A percentile compares a stretch with the other conserved stretches of the same genome.
phyloP scores from a whole-genome alignment of 2,113 vertebrate species.

The Ptychochromis oligacanthus region DNA sequence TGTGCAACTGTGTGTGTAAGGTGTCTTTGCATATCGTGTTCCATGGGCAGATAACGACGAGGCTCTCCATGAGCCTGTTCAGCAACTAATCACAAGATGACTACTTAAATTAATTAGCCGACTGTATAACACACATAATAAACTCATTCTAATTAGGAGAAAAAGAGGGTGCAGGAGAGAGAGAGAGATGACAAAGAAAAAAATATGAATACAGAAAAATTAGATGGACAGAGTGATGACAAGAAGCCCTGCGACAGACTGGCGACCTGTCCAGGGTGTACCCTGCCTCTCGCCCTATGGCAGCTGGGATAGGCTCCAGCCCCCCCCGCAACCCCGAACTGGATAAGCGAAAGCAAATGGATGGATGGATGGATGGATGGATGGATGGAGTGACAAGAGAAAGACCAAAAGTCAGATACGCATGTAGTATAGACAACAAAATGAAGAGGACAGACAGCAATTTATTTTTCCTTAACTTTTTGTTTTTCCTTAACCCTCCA shows the following conservation, averaged over 20 bases:
- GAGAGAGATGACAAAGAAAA: background rate
- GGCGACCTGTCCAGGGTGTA: too few relatives aligned
- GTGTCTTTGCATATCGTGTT: constrained; percentile 53
- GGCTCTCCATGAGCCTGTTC: constrained; percentile 41
- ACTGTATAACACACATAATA: constrained; percentile 40
- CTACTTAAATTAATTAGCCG: constrained; percentile 66
- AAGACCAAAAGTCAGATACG: constrained; percentile 1
- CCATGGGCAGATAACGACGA: constrained; percentile 52
- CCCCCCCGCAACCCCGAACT: too few relatives aligned
- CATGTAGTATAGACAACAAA: background rate
- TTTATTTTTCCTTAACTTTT: background rate
- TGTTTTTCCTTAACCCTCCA: background rate
- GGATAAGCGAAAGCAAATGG: too few relatives aligned
- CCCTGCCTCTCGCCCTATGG: too few relatives aligned
- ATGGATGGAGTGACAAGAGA: background rate
- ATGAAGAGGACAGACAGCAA: background rate
- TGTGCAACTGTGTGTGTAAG: constrained; percentile 15
- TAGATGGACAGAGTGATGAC: constrained; percentile 11
- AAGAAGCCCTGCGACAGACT: too few relatives aligned
- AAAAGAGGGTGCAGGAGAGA: background rate
- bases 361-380: too few relatives aligned
- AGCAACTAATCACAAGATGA: constrained; percentile 63
- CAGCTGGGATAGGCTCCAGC: too few relatives aligned
- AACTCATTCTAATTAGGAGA: constrained; percentile 55
- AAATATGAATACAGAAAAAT: background rate